phyloP scores from a whole-genome alignment of 1,140 invertebrate genomes.

The Charaxes varanes region DNA sequence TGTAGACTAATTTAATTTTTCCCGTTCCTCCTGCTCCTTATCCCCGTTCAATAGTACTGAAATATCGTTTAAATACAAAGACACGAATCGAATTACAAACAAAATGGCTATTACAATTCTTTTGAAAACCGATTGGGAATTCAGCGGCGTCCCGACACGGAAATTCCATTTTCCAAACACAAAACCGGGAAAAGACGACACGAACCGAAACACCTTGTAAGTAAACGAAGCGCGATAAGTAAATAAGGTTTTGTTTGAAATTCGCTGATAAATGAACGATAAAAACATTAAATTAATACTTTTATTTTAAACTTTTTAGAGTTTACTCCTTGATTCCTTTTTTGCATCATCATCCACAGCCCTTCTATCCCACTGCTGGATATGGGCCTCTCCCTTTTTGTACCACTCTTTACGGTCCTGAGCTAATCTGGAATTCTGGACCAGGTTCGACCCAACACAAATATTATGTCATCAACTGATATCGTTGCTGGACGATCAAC shows the following conservation, averaged over 20 bases:
- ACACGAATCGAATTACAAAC: slow-evolving; percentile 21
- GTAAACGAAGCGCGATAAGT: slow-evolving; percentile 69
- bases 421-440: too few species aligned
- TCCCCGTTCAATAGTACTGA: slow-evolving; percentile 1
- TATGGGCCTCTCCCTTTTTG: too few species aligned
- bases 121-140: slow-evolving; percentile 52
- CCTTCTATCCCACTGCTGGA: too few species aligned
- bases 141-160: slow-evolving; percentile 52
- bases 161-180: slow-evolving; percentile 68
- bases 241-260: slow-evolving; percentile 66
- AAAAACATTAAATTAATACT: slow-evolving; percentile 59
- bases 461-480: too few species aligned
- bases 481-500: too few species aligned
- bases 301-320: too few species aligned
- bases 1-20: too few species aligned
- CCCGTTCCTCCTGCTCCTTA: too few species aligned
- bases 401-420: too few species aligned
- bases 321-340: too few species aligned
- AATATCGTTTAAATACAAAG: slow-evolving; percentile 6
- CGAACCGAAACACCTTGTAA: slow-evolving; percentile 68
- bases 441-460: too few species aligned
- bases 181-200: slow-evolving; percentile 59
- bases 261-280: slow-evolving; percentile 56
- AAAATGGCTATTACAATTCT: slow-evolving; percentile 42
- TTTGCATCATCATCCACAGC: too few species aligned